These are phyloP conservation scores for Cephus rjabovi DNA, from an alignment of 2,888 invertebrate genomes.

Conservation along the genomic window DNA sequence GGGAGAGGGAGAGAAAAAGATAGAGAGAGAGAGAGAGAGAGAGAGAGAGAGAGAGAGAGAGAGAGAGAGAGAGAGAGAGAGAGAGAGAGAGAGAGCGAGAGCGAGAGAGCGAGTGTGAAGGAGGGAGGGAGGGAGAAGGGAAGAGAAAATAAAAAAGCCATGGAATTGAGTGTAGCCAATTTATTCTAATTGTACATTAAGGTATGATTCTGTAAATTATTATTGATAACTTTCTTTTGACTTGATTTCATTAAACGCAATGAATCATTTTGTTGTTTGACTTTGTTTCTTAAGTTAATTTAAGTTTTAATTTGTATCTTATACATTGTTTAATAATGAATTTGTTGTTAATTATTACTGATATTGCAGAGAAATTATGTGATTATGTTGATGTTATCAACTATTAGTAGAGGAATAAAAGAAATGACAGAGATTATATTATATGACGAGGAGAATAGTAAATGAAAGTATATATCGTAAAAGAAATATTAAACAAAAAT, in stretches of 20 bases:
- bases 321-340: constrained; percentile 48
- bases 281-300: constrained; percentile 42
- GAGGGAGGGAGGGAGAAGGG: too few relatives aligned
- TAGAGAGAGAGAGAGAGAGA: constrained; percentile 10
- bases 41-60: too few relatives aligned
- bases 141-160: constrained; percentile 20
- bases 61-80: background rate
- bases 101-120: too few relatives aligned
- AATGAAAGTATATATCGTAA: constrained; percentile 25
- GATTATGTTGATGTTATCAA: constrained; percentile 55
- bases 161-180: constrained; percentile 45
- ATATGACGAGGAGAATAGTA: constrained; percentile 12
- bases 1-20: constrained; percentile 5
- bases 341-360: constrained; percentile 55
- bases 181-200: constrained; percentile 42
- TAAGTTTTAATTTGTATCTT: constrained; percentile 30
- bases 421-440: constrained; percentile 55
- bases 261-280: constrained; percentile 60
- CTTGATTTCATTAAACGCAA: constrained; percentile 59
- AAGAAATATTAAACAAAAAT: constrained; percentile 31
- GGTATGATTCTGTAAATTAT: constrained; percentile 45
- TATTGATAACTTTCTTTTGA: constrained; percentile 44
- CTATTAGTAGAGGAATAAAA: constrained; percentile 45
- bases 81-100: background rate
- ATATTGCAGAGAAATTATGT: constrained; percentile 41